phyloP scores from a whole-genome alignment of 2,113 vertebrate species.

The Scophthalmus maximus region DNA sequence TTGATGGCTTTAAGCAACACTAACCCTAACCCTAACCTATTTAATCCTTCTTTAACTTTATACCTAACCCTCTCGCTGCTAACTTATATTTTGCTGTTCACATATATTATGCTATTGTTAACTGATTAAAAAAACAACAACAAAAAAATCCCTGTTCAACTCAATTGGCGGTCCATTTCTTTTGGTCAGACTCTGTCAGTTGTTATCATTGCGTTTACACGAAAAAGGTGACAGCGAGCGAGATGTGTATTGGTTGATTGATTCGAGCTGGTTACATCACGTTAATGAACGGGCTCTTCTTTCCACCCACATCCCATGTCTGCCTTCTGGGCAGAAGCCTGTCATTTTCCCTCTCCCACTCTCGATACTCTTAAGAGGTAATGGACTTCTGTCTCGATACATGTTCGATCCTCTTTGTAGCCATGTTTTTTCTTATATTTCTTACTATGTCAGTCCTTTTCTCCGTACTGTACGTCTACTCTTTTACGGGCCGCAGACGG shows the following conservation, averaged over 20 bases:
- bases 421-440: slow-evolving; percentile 12
- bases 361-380: slow-evolving; percentile 12
- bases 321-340: slow-evolving; percentile 13
- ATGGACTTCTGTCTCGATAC: slow-evolving; percentile 3
- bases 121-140: not conserved
- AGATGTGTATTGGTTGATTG: slow-evolving; percentile 37
- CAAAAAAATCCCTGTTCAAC: not conserved
- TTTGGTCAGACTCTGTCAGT: not conserved
- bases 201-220: slow-evolving; percentile 2
- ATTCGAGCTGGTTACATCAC: slow-evolving; percentile 28
- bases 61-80: not conserved
- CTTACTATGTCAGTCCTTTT: slow-evolving; percentile 4
- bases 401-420: slow-evolving; percentile 8
- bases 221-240: slow-evolving; percentile 24
- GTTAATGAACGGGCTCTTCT: slow-evolving; percentile 47
- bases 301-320: slow-evolving; percentile 25
- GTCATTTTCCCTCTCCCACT: slow-evolving; percentile 45
- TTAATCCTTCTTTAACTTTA: too few relatives aligned
- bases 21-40: not conserved
- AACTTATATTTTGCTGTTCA: not conserved
- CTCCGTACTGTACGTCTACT: not conserved
- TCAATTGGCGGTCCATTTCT: not conserved
- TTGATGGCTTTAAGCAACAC: slow-evolving; percentile 18
- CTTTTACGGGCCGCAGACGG: not conserved
- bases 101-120: not conserved